A percentile compares a stretch with the other conserved stretches of the same genome.
These are phyloP conservation scores for Antheraea assamensis DNA, from an alignment of 2,888 invertebrate species.

Conservation along the genomic window DNA sequence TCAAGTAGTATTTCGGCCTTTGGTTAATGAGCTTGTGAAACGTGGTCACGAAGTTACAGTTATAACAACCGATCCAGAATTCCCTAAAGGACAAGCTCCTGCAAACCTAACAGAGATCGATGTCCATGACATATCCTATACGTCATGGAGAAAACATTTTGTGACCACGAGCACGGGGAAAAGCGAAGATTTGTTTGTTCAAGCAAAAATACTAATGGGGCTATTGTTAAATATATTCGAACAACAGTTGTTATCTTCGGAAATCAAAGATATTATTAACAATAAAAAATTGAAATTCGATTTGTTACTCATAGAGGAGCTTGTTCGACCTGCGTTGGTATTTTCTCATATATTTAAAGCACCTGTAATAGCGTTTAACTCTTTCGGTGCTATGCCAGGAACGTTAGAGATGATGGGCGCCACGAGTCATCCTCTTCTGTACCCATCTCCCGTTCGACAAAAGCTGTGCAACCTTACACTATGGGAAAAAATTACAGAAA, in stretches of 20 bases:
- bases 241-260: constrained; percentile 22
- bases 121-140: constrained; percentile 51
- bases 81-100: constrained; percentile 42
- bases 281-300: constrained; percentile 37
- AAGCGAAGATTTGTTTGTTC: constrained; percentile 23
- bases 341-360: constrained; percentile 34
- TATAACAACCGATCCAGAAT: constrained; percentile 64
- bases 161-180: constrained; percentile 25
- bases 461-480: constrained; percentile 38
- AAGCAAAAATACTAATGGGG: constrained; percentile 21
- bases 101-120: constrained; percentile 67
- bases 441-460: constrained; percentile 33
- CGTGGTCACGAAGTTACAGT: constrained; percentile 71
- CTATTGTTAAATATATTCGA: constrained; percentile 26
- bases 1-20: constrained; percentile 61
- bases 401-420: constrained; percentile 41
- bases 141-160: constrained; percentile 31
- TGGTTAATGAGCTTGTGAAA: constrained; percentile 60
- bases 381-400: constrained; percentile 35
- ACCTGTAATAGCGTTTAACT: constrained; percentile 51
- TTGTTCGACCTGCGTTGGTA: constrained; percentile 27
- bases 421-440: constrained; percentile 43
- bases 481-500: constrained; percentile 44
- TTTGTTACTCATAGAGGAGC: constrained; percentile 42
- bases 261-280: constrained; percentile 32